phyloP scores from a whole-genome alignment of 92 coral and sea anemone genomes.

The Montipora capitata region DNA sequence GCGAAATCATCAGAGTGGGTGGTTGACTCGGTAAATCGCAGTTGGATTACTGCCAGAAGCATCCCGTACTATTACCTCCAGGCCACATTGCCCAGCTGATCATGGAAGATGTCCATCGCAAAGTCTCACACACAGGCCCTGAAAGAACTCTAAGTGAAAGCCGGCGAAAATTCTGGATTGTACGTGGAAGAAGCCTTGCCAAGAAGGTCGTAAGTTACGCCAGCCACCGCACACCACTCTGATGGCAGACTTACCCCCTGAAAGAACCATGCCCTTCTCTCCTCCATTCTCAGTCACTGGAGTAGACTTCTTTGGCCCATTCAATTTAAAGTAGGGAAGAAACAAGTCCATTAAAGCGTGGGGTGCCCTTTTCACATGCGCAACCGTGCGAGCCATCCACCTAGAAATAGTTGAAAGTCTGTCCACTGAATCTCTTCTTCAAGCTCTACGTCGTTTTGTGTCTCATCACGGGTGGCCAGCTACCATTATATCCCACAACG shows the following conservation, averaged over 20 bases:
- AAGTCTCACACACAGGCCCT: conserved; percentile 46
- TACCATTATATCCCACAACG: no score
- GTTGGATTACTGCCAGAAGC: conserved; percentile 42
- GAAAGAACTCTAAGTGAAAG: conserved; percentile 69
- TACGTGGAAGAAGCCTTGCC: conserved; percentile 56
- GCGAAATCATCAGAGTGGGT: conserved; percentile 62
- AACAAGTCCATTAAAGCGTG: conserved; percentile 27
- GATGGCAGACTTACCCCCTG: conserved; percentile 56
- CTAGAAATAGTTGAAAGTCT: conserved; percentile 48
- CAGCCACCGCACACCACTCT: conserved; percentile 58
- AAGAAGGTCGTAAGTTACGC: conserved; percentile 56
- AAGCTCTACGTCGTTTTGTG: conserved; percentile 32
- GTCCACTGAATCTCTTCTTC: conserved; percentile 51
- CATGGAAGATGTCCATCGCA: conserved; percentile 34
- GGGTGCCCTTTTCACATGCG: conserved; percentile 33
- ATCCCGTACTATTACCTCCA: conserved; percentile 57
- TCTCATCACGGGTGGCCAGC: no score
- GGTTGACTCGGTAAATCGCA: conserved; percentile 49
- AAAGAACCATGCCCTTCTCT: conserved; percentile 20
- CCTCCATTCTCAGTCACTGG: conserved; percentile 70
- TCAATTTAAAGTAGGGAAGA: conserved; percentile 45
- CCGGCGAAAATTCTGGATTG: conserved; percentile 51
- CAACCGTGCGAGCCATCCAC: conserved; percentile 46
- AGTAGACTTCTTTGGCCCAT: conserved; percentile 66
- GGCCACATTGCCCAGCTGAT: conserved; percentile 50